A percentile compares a stretch with the other conserved stretches of the same genome.
Conservation (phyloP, 2,888 invertebrate species). For the Falcaria lacertinaria region DNA sequence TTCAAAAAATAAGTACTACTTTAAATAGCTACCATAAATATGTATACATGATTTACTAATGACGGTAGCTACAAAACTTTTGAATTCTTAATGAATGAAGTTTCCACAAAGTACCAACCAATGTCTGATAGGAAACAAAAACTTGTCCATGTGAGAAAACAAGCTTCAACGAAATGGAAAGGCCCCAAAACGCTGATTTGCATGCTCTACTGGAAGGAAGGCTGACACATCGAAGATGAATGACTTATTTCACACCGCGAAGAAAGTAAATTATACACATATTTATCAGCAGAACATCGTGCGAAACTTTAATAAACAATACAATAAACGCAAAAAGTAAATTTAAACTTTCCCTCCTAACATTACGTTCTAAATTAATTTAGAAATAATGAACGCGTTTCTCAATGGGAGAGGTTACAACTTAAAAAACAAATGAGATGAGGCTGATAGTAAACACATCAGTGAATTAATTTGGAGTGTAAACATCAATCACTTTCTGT, state of each 20-base stretch:
- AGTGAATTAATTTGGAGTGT: background rate
- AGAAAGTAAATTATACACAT: conserved; percentile 37
- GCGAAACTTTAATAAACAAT: conserved; percentile 45
- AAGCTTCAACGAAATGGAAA: conserved; percentile 12
- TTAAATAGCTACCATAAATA: no score
- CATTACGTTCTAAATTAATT: conserved; percentile 24
- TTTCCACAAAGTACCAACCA: no score
- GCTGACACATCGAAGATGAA: conserved; percentile 20
- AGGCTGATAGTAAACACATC: background rate
- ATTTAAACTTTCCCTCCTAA: conserved; percentile 33
- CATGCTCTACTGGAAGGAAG: no score
- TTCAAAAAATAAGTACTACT: no score
- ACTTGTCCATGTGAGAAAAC: conserved; percentile 21
- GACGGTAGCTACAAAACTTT: no score
- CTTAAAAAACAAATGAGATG: background rate
- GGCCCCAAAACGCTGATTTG: conserved; percentile 2
- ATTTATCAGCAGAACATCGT: conserved; percentile 35
- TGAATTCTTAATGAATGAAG: no score
- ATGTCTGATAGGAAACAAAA: no score
- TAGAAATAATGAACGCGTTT: conserved; percentile 3
- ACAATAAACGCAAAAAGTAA: conserved; percentile 23
- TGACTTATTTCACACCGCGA: conserved; percentile 43
- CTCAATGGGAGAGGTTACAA: background rate
- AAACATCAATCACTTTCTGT: background rate
- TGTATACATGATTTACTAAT: no score